phyloP scores from a whole-genome alignment of 2,888 invertebrate genomes.

The Microctonus aethiopoides region DNA sequence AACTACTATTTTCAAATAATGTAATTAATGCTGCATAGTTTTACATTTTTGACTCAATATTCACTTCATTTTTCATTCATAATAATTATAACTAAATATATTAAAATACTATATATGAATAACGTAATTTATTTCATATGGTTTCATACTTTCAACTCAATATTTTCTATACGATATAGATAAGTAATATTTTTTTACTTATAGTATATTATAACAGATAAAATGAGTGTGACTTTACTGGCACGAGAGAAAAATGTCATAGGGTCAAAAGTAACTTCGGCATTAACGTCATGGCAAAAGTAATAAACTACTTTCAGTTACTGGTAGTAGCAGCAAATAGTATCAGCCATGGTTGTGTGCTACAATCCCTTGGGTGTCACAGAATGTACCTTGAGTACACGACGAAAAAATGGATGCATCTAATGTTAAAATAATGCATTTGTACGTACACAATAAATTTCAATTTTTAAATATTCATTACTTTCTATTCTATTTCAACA shows the following conservation, averaged over 20 bases:
- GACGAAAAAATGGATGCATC: slow-evolving; percentile 17
- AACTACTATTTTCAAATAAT: no score
- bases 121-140: no score
- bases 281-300: slow-evolving; percentile 40
- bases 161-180: background rate
- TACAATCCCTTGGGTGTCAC: slow-evolving; percentile 32
- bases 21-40: no score
- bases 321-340: no score
- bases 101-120: no score
- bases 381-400: slow-evolving; percentile 7
- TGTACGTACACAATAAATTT: background rate
- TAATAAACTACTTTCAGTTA: slow-evolving; percentile 41
- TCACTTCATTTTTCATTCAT: no score
- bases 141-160: background rate
- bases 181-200: background rate
- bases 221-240: slow-evolving; percentile 36
- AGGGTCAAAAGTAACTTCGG: slow-evolving; percentile 38
- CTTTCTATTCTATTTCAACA: background rate
- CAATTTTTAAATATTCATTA: background rate
- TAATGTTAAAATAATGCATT: background rate
- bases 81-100: no score
- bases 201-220: background rate
- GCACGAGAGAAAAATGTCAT: slow-evolving; percentile 9
- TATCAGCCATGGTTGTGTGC: background rate
- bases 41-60: no score